Evolutionary conservation across 1,140 invertebrate species (phyloP), one percentile per base, ranked within the genome.

Genomic region (Phthorimaea operculella): DNA sequence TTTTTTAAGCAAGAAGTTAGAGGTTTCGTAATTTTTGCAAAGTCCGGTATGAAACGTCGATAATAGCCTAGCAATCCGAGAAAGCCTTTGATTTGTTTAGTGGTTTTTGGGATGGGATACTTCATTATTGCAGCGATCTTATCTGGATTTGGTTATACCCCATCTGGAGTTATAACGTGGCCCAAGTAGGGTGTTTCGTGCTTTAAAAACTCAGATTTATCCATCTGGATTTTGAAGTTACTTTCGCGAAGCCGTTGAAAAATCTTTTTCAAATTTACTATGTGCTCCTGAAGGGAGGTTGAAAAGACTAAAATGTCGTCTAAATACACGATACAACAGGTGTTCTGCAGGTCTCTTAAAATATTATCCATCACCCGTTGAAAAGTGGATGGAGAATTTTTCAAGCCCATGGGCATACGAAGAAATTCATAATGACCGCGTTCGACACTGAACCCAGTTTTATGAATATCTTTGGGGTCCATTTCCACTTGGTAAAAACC

Each of bases 401-500:
- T 52, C 28, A 74, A 33, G 6, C 79, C 75, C 49, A 74, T 64
- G 5, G 72, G 70, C 61, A 74, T 66, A 48, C 62, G 34, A 7
- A 63, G 16, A 55, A 61, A 76, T 57, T 74, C 68, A 49, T 63
- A 74, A n/a, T 76, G 72, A 10, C 60, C 64, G 15, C 56, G 53
- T 3, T 60, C 54, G 12, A 68, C 70, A 10, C 58, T 52, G 54
- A 74, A 75, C 4, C 59, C 64, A 14, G 67, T 63, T 55, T 55
- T 55, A 42, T 49, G 39, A 34, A 55, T 55, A n/a, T 55, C 53
- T 18, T n/a, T 4, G 12, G 53, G 45, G 45, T 48, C 45, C 5
- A 87, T 54, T n/a, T 64, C 55, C 7, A 88, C 70, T 60, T 89
- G 87, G 66, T 79, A 84, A 60, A 85, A 89, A 7, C 87, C 87